These are phyloP conservation scores for Coreius guichenoti DNA, from an alignment of 2,797 vertebrate species.

Conservation along the genomic window DNA sequence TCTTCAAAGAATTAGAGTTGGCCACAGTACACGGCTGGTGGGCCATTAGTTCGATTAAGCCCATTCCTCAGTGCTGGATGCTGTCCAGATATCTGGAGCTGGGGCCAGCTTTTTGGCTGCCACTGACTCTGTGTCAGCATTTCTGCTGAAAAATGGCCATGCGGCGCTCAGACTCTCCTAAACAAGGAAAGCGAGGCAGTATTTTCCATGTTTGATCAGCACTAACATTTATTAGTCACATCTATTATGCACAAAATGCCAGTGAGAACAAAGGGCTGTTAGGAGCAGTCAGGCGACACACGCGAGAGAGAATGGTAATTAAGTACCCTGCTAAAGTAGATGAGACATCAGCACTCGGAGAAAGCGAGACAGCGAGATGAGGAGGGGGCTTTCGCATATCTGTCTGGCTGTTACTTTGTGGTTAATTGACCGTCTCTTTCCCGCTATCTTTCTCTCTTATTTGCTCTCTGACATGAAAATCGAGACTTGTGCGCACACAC, in stretches of 20 bases:
- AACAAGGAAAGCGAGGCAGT: conserved; percentile 39
- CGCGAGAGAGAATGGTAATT: conserved; percentile 66
- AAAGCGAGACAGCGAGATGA: conserved; percentile 56
- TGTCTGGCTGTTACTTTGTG: conserved; percentile 78
- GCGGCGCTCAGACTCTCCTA: conserved; percentile 30
- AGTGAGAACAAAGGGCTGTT: conserved; percentile 34
- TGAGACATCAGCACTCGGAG: conserved; percentile 46
- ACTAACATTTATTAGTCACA: conserved; percentile 54
- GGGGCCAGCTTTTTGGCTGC: conserved; percentile 28
- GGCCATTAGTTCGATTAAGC: conserved; percentile 61
- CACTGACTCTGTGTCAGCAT: conserved; percentile 36
- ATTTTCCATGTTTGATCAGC: conserved; percentile 43
- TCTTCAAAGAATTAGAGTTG: conserved; percentile 37
- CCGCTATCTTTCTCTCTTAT: conserved; percentile 66
- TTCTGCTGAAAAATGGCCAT: conserved; percentile 18
- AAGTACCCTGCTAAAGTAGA: conserved; percentile 73
- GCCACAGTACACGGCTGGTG: conserved; percentile 22
- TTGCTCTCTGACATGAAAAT: conserved; percentile 66
- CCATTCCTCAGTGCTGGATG: conserved; percentile 42
- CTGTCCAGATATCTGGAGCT: conserved; percentile 26
- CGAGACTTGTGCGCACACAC: conserved; percentile 27
- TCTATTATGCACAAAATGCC: conserved; percentile 52
- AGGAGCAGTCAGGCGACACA: conserved; percentile 31
- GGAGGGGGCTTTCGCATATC: conserved; percentile 68
- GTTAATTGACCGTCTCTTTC: conserved; percentile 75